Base-by-base conservation (phyloP, 2,888 invertebrate genomes). In the Eupithecia tripunctaria region DNA sequence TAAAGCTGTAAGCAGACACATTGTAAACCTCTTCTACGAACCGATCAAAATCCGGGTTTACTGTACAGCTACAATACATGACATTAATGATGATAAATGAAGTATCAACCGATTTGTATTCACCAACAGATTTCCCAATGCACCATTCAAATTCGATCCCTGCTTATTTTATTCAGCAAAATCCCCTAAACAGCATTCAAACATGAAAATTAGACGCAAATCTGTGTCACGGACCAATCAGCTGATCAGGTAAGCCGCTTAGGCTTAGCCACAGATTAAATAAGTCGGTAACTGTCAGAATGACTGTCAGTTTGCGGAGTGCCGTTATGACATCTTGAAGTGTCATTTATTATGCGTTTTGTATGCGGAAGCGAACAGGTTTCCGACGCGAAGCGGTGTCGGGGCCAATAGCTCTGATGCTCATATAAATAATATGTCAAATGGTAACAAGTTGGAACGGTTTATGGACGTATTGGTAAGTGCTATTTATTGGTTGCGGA, bases 171-270 rank as follows among this genome's bases (percentile, higher is more conserved):
- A 68, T 68, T 70, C 38, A 70, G 21, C 32, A 38, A 66, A 36
- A 56, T 71, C 64, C 62, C 63, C 62, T 56, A 68, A 74, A 71
- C 68, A 71, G 51, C 66, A 69, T 67, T 75, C 69, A 68, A 64
- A 72, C 72, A 72, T 67, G 73, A 68, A 75, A 77, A 77, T 76
- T 75, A 77, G 72, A 75, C 67, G 66, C 66, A 72, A 77, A 72
- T 73, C 75, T 70, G 74, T 74, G 73, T 73, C 75, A 68, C 70
- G 67, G 29, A 65, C 73, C 76, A 78, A 78, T 79, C 78, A 78
- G 79, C 76, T 76, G 75, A 79, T 79, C 75, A 43, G 21, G 29
- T 79, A 79, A 79, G 76, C 78, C 15, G 75, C 72, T 79, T 78
- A 78, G 65, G 43, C 38, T 64, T 25, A 64, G 64, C 64, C 64